Conservation (phyloP, 2,888 invertebrate species). For the Phyto melanocephala region DNA sequence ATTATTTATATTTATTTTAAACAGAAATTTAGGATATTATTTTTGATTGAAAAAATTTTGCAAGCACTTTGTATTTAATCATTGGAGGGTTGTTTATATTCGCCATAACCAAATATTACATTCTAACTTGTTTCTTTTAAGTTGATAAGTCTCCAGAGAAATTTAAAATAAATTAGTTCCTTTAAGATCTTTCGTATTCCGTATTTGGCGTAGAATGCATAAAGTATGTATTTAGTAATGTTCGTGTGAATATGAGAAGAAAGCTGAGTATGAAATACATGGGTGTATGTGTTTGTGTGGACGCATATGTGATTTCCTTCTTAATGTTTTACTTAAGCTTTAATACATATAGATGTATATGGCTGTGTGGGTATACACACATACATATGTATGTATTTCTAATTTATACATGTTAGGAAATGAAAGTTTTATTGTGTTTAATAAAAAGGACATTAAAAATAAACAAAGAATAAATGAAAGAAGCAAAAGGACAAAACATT, state of each 20-base stretch:
- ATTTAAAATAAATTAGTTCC: slow-evolving; percentile 57
- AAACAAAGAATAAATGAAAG: not conserved
- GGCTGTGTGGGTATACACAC: not conserved
- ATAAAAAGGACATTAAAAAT: slow-evolving; percentile 35
- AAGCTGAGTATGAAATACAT: slow-evolving; percentile 5
- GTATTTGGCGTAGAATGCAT: not conserved
- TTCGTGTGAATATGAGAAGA: not conserved
- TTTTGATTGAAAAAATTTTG: too few species aligned
- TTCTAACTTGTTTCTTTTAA: slow-evolving; percentile 8
- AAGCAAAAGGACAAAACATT: not conserved
- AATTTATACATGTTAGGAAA: slow-evolving; percentile 47
- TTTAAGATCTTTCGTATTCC: slow-evolving; percentile 35
- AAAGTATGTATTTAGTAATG: not conserved
- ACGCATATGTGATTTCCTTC: not conserved
- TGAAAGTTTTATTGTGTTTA: slow-evolving; percentile 47
- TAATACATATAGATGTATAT: not conserved
- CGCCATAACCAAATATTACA: too few species aligned
- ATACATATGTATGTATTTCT: slow-evolving; percentile 15
- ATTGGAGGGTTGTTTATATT: too few species aligned
- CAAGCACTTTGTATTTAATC: too few species aligned
- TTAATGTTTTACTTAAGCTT: slow-evolving; percentile 5
- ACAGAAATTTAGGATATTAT: too few species aligned
- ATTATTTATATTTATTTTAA: too few species aligned
- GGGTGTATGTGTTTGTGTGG: not conserved
- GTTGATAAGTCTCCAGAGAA: slow-evolving; percentile 55